phyloP scores from a whole-genome alignment of 2,888 invertebrate genomes.

The Microplitis deprimator region DNA sequence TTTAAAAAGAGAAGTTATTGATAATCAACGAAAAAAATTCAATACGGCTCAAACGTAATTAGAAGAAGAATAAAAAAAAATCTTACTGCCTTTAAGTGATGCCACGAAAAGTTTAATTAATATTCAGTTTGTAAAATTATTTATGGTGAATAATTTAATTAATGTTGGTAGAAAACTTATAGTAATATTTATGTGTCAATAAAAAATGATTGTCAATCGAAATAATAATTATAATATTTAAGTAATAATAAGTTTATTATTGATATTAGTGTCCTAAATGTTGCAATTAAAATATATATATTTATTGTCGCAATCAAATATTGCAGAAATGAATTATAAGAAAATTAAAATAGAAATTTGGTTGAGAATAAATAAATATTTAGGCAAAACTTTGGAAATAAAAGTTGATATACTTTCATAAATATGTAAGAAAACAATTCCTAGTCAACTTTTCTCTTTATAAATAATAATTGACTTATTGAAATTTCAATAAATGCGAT shows the following conservation, averaged over 20 bases:
- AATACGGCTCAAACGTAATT: slow-evolving; percentile 37
- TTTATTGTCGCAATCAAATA: no score
- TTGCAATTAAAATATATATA: no score
- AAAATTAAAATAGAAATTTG: no score
- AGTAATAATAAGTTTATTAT: neutral
- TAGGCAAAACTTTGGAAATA: no score
- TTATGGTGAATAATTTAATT: neutral
- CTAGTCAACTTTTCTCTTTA: no score
- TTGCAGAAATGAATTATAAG: no score
- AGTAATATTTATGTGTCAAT: slow-evolving; percentile 29
- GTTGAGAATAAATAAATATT: no score
- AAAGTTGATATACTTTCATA: no score
- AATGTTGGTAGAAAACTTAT: neutral
- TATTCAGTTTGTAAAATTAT: slow-evolving; percentile 26
- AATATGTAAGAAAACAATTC: no score
- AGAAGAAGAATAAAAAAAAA: slow-evolving; percentile 18
- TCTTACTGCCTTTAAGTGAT: slow-evolving; percentile 48
- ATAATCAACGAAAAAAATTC: slow-evolving; percentile 12
- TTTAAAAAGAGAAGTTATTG: slow-evolving; percentile 12
- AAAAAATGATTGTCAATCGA: slow-evolving; percentile 20
- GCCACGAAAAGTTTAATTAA: slow-evolving; percentile 22
- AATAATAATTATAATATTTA: neutral
- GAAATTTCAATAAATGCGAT: no score
- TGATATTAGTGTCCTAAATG: no score
- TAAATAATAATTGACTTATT: no score